phyloP scores from a whole-genome alignment of 2,888 invertebrate genomes.

The Xylophagus ater region DNA sequence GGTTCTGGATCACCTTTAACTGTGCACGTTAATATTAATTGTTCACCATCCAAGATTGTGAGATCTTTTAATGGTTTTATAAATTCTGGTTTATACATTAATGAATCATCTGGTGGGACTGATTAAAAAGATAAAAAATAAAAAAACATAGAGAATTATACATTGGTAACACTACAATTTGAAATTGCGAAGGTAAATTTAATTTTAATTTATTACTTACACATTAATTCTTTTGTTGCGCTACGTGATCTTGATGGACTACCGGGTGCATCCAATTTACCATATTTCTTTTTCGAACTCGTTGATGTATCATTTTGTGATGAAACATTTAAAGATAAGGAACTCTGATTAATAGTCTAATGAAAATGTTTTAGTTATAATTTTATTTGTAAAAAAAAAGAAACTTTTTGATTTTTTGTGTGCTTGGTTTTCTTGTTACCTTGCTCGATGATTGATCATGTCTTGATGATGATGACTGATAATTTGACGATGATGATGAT shows the following conservation, averaged over 20 bases:
- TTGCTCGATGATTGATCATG: conserved; percentile 13
- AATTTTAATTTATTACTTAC: conserved; percentile 21
- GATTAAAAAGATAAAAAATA: conserved; percentile 20
- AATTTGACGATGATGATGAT: conserved; percentile 11
- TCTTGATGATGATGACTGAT: conserved; percentile 5
- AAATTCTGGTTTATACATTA: conserved; percentile 81
- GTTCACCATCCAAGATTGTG: conserved; percentile 78
- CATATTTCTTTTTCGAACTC: conserved; percentile 52
- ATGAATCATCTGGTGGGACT: conserved; percentile 79
- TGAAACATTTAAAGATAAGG: conserved; percentile 25
- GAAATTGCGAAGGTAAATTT: background rate
- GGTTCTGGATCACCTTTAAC: conserved; percentile 91
- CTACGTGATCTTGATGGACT: conserved; percentile 79
- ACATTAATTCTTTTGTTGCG: conserved; percentile 76
- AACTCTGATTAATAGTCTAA: too few relatives aligned
- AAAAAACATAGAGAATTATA: too few relatives aligned
- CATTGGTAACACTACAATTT: too few relatives aligned
- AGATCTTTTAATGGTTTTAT: conserved; percentile 63
- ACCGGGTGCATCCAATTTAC: conserved; percentile 58
- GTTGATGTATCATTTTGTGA: conserved; percentile 25
- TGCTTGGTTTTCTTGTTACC: too few relatives aligned
- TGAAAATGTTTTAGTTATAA: too few relatives aligned
- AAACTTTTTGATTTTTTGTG: too few relatives aligned
- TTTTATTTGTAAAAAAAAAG: too few relatives aligned
- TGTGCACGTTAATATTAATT: conserved; percentile 67